phyloP scores from a whole-genome alignment of 2,113 vertebrate species.

The Chlamydotis undulata region DNA sequence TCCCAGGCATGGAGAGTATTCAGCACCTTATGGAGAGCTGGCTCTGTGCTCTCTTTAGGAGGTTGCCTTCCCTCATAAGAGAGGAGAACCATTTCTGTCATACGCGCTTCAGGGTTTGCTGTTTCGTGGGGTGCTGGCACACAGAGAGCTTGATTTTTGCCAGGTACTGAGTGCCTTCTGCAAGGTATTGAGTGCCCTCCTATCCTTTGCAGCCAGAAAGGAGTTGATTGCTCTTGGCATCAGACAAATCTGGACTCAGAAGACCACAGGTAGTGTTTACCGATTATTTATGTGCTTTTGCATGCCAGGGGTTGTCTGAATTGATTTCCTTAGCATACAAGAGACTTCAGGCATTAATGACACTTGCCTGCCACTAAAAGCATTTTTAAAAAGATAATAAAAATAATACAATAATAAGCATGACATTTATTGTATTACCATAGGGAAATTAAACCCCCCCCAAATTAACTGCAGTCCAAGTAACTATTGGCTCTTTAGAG shows the following conservation, averaged over 20 bases:
- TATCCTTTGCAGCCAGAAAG: conserved; percentile 66
- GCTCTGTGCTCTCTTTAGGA: neutral
- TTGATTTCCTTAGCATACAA: neutral
- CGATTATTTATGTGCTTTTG: conserved; percentile 41
- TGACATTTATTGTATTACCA: conserved; percentile 9
- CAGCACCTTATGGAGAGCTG: neutral
- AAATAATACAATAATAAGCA: conserved; percentile 24
- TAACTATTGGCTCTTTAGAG: conserved; percentile 24
- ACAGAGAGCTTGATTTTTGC: conserved; percentile 28
- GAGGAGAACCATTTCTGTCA: neutral
- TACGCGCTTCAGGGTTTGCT: neutral
- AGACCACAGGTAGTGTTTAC: conserved; percentile 61
- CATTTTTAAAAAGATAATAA: neutral
- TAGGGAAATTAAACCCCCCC: neutral
- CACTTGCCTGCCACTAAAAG: conserved; percentile 17
- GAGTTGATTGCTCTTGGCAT: conserved; percentile 67
- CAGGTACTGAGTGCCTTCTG: conserved; percentile 35
- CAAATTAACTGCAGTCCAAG: conserved; percentile 6
- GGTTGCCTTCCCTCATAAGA: neutral
- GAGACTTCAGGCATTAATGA: neutral
- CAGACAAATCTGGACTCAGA: conserved; percentile 56
- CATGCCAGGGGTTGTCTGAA: conserved; percentile 50
- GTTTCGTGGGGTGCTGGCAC: conserved; percentile 27
- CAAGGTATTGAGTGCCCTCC: conserved; percentile 53
- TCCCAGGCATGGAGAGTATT: neutral